These are phyloP conservation scores for Diuraphis noxia DNA, from an alignment of 1,140 invertebrate species.

Conservation along the genomic window DNA sequence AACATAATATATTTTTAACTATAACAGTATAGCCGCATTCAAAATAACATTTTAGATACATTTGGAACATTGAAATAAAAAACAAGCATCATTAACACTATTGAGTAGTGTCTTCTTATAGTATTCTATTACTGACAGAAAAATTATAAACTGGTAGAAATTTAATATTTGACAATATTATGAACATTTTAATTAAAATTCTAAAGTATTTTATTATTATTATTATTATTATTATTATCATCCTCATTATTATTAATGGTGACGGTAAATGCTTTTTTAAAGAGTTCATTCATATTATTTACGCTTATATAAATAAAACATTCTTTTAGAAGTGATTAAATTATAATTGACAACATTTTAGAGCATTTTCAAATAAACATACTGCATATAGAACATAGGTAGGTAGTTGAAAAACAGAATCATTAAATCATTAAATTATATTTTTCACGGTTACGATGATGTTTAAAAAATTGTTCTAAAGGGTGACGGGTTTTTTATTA, in stretches of 20 bases:
- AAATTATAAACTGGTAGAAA: neutral
- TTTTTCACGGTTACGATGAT: slow-evolving; percentile 15
- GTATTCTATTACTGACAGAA: neutral
- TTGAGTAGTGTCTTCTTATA: neutral
- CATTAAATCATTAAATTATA: slow-evolving; percentile 10
- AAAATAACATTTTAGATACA: neutral
- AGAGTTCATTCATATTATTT: neutral
- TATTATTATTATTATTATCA: neutral
- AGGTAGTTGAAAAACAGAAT: neutral
- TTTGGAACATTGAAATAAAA: neutral
- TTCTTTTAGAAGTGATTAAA: neutral
- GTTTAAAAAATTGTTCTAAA: slow-evolving; percentile 22
- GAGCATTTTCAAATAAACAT: neutral
- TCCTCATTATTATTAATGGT: neutral
- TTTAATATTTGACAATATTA: neutral
- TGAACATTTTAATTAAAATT: neutral
- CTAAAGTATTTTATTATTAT: neutral
- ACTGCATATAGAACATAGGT: no score
- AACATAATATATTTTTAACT: neutral
- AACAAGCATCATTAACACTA: neutral
- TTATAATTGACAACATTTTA: neutral
- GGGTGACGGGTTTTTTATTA: slow-evolving; percentile 7
- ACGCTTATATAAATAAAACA: neutral
- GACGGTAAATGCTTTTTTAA: neutral
- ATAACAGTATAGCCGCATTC: neutral